Evolutionary conservation across 2,888 invertebrate species (phyloP).

Genomic region (Gymnocheta viridis): DNA sequence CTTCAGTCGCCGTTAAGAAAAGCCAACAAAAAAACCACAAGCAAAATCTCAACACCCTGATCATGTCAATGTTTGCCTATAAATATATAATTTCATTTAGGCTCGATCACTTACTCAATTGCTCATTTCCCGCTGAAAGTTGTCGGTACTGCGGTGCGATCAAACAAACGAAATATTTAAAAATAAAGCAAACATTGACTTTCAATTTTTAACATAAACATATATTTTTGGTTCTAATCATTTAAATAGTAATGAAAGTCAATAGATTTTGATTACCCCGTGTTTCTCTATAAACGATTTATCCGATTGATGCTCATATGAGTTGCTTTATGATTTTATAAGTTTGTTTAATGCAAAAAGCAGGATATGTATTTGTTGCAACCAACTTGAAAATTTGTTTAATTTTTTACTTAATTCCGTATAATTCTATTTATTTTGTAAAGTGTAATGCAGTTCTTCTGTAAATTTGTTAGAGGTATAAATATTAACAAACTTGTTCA

Average conservation of each 20-base stretch:
- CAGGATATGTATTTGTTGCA: constrained; percentile 2
- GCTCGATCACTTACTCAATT: constrained; percentile 41
- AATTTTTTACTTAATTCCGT: constrained; percentile 34
- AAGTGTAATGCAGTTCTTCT: constrained; percentile 27
- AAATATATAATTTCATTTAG: constrained; percentile 54
- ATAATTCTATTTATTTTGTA: constrained; percentile 4
- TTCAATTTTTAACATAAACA: neutral
- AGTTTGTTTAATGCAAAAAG: neutral
- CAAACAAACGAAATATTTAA: constrained; percentile 32
- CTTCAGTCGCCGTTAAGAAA: constrained; percentile 38
- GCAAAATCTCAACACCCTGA: constrained; percentile 10
- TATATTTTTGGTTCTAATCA: neutral
- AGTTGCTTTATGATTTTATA: neutral
- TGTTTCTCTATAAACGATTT: neutral
- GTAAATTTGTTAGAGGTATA: constrained; percentile 17
- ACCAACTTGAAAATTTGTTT: constrained; percentile 56
- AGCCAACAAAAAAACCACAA: constrained; percentile 26
- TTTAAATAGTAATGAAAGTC: neutral
- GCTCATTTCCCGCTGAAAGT: constrained; percentile 15
- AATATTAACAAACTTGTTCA: neutral
- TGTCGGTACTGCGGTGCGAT: constrained; percentile 38
- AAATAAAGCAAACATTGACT: constrained; percentile 39
- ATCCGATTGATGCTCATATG: neutral
- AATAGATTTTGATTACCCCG: constrained; percentile 5
- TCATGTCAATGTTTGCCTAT: constrained; percentile 48